Conservation (phyloP, 2,888 invertebrate genomes). For the Caenorhabditis sp. region DNA sequence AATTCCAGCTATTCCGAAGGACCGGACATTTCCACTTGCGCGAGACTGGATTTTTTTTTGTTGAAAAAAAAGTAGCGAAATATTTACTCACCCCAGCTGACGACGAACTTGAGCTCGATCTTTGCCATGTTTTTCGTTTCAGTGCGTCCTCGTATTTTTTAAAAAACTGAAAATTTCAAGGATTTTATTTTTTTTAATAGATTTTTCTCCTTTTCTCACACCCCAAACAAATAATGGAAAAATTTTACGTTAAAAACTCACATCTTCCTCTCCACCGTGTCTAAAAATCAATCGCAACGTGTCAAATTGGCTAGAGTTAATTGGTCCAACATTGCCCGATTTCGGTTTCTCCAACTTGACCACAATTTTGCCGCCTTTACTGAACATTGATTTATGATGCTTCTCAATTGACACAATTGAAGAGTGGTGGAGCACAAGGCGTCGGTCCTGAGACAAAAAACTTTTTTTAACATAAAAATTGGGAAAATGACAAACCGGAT, state of each 20-base stretch:
- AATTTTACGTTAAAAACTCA: too few relatives aligned
- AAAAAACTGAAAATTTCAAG: conserved; percentile 61
- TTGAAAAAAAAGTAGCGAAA: conserved; percentile 7
- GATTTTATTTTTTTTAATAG: too few relatives aligned
- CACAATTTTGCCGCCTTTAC: conserved; percentile 66
- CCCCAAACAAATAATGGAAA: too few relatives aligned
- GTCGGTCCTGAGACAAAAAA: conserved; percentile 52
- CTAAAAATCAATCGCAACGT: conserved; percentile 60
- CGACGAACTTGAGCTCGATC: conserved; percentile 66
- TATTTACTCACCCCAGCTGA: conserved; percentile 61
- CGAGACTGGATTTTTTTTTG: conserved; percentile 41
- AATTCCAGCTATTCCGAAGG: conserved; percentile 88
- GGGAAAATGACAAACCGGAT: conserved; percentile 53
- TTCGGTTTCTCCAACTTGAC: conserved; percentile 49
- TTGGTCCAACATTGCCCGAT: conserved; percentile 57
- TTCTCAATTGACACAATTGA: conserved; percentile 66
- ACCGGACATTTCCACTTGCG: conserved; percentile 65
- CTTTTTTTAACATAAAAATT: background rate
- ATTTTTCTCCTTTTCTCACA: background rate
- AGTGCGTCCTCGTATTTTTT: conserved; percentile 66
- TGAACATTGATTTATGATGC: conserved; percentile 69
- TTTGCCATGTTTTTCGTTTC: conserved; percentile 64
- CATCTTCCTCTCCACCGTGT: conserved; percentile 69
- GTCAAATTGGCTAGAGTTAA: conserved; percentile 54
- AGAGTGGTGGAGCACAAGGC: conserved; percentile 67